Base-by-base conservation (phyloP, 1,140 invertebrate genomes). In the Euwallacea similis region DNA sequence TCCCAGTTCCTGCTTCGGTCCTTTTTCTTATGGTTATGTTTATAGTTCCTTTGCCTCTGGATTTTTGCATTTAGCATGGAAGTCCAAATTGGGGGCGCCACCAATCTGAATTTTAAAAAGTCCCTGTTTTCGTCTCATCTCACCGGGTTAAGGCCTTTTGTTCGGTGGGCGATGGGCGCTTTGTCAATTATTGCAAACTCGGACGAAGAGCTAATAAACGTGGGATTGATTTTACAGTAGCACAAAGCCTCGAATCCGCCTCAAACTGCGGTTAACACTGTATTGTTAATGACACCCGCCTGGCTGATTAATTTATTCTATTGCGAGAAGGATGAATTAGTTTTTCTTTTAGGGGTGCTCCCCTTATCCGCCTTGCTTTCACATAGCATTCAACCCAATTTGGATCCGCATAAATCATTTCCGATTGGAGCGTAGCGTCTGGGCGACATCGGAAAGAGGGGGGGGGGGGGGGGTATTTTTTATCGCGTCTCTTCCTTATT, bases 321-420 rank as follows among this genome's bases (percentile, higher is more conserved):
- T 65, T 50, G 50, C 63, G 9, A 16, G 43, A 65, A 42, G 63
- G 63, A 54, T 65, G 47, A 53, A 41, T 65, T 65, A 65, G 63
- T 65, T 65, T 65, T 65, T 65, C 63, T 54, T 65, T 65, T 42
- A 16, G 43, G 21, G 63, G n/a, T 46, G 50, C 44, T 54, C 63
- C 63, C 16, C 63, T 42, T 42, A 54, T 54, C 44, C 63, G 63
- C 54, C 63, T 44, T 65, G 41, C 63, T 65, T 65, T 65, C 63
- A 65, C 15, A 46, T 65, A 53, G 21, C 41, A 54, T 65, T 65
- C 63, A 65, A 46, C 63, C 50, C 47, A 65, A 65, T 65, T 65
- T 65, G 47, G 63, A 65, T 65, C 54, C 63, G 44, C 63, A 65
- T 65, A 65, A 65, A 65, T 65, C 63, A 65, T 65, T 65, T 53